Evolutionary conservation across 2,113 vertebrate genomes (phyloP).

Genomic region (Proteles cristata): DNA sequence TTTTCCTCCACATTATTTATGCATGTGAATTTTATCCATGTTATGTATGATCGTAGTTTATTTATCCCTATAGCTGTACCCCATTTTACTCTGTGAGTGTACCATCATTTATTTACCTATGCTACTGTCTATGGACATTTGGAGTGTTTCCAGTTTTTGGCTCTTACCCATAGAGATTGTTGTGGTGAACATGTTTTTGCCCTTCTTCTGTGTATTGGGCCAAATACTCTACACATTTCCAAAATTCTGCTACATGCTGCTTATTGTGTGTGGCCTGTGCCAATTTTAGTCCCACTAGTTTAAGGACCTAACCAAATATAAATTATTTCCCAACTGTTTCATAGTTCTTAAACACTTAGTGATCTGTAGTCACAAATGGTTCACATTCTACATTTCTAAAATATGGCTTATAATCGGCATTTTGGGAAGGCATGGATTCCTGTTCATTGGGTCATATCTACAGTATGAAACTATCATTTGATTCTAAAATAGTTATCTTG

Average conservation of each 20-base stretch:
- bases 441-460: not conserved
- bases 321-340: not conserved
- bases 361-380: not conserved
- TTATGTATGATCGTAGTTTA: not conserved
- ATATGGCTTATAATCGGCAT: not conserved
- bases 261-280: not conserved
- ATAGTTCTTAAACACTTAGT: not conserved
- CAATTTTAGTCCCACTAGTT: not conserved
- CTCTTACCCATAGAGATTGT: not conserved
- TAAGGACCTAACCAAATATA: not conserved
- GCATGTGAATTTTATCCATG: not conserved
- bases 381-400: not conserved
- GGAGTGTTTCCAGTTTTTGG: not conserved
- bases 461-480: constrained; percentile 3
- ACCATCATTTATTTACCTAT: not conserved
- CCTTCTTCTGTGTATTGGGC: not conserved
- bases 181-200: not conserved
- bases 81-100: not conserved
- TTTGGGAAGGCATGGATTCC: not conserved
- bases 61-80: not conserved
- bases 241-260: not conserved
- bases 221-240: not conserved
- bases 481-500: constrained; percentile 13
- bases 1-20: not conserved
- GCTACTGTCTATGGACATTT: not conserved